Evolutionary conservation across 2,797 vertebrate genomes (phyloP).

Genomic region (Triplophysa yarkandensis): DNA sequence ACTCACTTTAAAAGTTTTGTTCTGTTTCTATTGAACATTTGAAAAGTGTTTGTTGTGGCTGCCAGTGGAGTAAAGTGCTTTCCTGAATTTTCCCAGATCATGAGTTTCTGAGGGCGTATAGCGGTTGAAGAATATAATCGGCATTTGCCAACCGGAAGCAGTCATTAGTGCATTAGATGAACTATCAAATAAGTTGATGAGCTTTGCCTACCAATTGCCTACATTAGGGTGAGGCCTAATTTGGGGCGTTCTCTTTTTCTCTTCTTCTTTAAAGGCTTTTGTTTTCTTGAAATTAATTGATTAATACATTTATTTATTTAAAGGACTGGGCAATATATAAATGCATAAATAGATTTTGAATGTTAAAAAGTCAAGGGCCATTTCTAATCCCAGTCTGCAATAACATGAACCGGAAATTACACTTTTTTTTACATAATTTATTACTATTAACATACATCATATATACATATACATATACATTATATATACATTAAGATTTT

Average conservation of each 20-base stretch:
- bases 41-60: slow-evolving; percentile 53
- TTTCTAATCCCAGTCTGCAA: too few species aligned
- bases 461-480: too few species aligned
- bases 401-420: too few species aligned
- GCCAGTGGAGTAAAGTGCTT: slow-evolving; percentile 40
- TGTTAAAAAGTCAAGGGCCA: too few species aligned
- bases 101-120: slow-evolving; percentile 38
- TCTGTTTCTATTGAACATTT: slow-evolving; percentile 35
- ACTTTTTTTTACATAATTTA: too few species aligned
- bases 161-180: slow-evolving; percentile 4
- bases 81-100: slow-evolving; percentile 42
- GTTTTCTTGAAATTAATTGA: slow-evolving; percentile 12
- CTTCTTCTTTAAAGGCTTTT: slow-evolving; percentile 14
- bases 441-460: too few species aligned
- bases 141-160: not conserved
- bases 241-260: slow-evolving; percentile 14
- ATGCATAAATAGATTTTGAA: not conserved
- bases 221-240: slow-evolving; percentile 10
- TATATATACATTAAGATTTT: too few species aligned
- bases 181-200: not conserved
- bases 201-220: slow-evolving; percentile 1
- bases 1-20: slow-evolving; percentile 18
- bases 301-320: slow-evolving; percentile 17
- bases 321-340: slow-evolving; percentile 28
- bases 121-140: slow-evolving; percentile 14